These are phyloP conservation scores for Lordiphosa stackelbergi DNA, from an alignment of 1,140 invertebrate genomes.

Conservation along the genomic window DNA sequence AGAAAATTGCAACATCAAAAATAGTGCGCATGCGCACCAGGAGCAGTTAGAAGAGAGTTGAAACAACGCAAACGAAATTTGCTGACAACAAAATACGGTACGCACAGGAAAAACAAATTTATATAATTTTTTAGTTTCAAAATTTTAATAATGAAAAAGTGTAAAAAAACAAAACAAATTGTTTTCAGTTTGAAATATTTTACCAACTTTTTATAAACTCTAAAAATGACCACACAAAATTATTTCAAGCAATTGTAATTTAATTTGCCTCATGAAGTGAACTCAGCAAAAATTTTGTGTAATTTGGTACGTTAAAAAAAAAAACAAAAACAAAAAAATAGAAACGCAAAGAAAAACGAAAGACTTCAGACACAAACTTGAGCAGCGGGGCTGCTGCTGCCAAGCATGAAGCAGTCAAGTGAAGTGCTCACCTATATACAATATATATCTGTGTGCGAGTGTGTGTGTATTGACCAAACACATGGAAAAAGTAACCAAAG, in stretches of 20 bases:
- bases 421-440: slow-evolving; percentile 13
- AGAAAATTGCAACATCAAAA: slow-evolving; percentile 58
- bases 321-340: no score
- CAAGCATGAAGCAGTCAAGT: slow-evolving; percentile 51
- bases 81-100: slow-evolving; percentile 24
- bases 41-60: slow-evolving; percentile 50
- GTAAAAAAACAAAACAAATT: not conserved
- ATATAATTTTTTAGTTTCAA: not conserved
- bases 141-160: no score
- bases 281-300: slow-evolving; percentile 4
- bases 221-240: not conserved
- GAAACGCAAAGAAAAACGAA: slow-evolving; percentile 34
- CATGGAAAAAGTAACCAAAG: slow-evolving; percentile 26
- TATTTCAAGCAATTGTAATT: not conserved
- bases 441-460: slow-evolving; percentile 23
- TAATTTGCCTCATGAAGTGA: slow-evolving; percentile 26
- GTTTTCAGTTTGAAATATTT: not conserved
- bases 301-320: slow-evolving; percentile 4
- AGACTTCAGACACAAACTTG: slow-evolving; percentile 68
- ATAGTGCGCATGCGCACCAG: slow-evolving; percentile 44
- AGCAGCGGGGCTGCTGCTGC: slow-evolving; percentile 22
- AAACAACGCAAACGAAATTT: no score
- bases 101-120: slow-evolving; percentile 11
- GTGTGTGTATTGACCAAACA: slow-evolving; percentile 13
- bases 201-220: slow-evolving; percentile 9